Evolutionary conservation across 2,113 vertebrate species (phyloP).

Genomic region (Sigmodon hispidus): DNA sequence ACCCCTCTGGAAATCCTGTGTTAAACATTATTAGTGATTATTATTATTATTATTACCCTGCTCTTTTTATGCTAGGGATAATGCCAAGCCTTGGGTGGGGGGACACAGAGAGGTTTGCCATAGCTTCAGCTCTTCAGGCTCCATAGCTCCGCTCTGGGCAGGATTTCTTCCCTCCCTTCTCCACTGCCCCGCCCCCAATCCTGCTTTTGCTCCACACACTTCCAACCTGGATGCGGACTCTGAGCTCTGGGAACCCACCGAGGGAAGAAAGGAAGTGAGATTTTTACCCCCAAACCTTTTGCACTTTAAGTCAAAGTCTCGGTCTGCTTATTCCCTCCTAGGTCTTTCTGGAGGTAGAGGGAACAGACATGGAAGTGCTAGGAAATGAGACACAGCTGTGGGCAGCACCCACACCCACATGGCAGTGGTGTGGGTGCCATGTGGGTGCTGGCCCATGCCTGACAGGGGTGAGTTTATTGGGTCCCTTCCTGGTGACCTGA

Average conservation of each 20-base stretch:
- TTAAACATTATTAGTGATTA: background rate
- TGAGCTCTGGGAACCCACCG: background rate
- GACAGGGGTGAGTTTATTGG: background rate
- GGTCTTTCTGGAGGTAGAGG: background rate
- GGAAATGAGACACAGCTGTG: background rate
- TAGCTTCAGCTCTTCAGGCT: background rate
- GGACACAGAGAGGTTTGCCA: background rate
- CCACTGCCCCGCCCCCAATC: background rate
- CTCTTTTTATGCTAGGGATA: background rate
- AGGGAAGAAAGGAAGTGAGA: background rate
- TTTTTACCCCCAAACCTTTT: background rate
- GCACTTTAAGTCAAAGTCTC: background rate
- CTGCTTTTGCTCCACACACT: background rate
- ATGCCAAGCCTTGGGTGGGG: background rate
- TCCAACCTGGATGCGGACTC: background rate
- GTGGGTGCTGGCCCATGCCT: accelerated
- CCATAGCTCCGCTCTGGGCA: accelerated
- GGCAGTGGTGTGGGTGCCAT: too few relatives aligned
- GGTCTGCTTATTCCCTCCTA: background rate
- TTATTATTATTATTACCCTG: too few relatives aligned
- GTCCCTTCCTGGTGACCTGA: background rate
- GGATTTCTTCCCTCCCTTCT: background rate
- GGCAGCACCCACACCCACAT: too few relatives aligned
- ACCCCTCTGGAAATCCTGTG: background rate
- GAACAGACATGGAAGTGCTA: background rate